A percentile compares a stretch with the other conserved stretches of the same genome.
Conservation (phyloP, 2,888 invertebrate species). For the Agrotis ipsilon region DNA sequence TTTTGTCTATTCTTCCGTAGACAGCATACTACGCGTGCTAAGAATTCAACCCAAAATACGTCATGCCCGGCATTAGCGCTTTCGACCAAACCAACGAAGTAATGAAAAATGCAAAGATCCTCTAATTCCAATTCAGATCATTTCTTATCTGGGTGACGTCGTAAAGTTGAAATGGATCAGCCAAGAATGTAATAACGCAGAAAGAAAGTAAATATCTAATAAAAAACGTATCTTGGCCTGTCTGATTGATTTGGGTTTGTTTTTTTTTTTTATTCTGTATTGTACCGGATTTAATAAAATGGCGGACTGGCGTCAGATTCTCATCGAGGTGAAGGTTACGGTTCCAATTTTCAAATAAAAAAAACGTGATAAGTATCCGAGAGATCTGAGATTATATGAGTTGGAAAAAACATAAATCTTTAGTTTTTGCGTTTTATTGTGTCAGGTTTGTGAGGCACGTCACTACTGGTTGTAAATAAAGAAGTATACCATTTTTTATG, state of each 20-base stretch:
- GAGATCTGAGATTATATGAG: background rate
- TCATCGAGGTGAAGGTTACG: constrained; percentile 9
- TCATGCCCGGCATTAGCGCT: background rate
- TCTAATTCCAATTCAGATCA: constrained; percentile 9
- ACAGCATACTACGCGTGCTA: too few species aligned
- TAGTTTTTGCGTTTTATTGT: background rate
- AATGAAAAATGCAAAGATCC: background rate
- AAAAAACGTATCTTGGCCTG: constrained; percentile 51
- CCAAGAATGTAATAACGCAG: constrained; percentile 54
- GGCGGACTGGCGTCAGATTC: constrained; percentile 27
- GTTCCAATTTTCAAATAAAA: constrained; percentile 9
- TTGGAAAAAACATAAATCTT: background rate
- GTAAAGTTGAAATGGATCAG: constrained; percentile 52
- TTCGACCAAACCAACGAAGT: background rate
- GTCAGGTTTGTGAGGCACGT: too few species aligned
- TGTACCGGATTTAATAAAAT: constrained; percentile 50
- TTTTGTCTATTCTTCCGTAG: too few species aligned
- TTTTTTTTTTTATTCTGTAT: constrained; percentile 60
- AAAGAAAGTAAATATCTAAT: constrained; percentile 36
- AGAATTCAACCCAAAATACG: background rate
- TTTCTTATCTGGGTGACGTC: constrained; percentile 29
- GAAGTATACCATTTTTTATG: background rate
- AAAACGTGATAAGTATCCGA: background rate
- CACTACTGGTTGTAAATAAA: background rate
- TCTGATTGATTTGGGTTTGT: constrained; percentile 62